Evolutionary conservation across 2,113 vertebrate species (phyloP).

Genomic region (Corythaeola cristata): DNA sequence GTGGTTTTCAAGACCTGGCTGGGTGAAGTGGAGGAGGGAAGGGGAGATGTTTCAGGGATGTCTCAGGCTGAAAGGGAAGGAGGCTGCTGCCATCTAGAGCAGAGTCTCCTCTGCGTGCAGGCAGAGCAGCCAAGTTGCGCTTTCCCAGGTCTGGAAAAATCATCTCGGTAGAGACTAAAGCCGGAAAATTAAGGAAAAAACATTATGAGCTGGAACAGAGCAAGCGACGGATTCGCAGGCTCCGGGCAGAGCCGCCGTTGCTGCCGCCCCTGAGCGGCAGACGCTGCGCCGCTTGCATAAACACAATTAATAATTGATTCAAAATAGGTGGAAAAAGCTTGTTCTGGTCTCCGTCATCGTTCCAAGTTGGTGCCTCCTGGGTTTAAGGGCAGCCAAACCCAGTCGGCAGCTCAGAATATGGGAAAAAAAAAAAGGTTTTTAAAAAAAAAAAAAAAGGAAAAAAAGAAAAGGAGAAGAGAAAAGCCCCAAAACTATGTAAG

Average conservation of each 20-base stretch:
- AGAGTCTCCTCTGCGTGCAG: neutral
- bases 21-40: neutral
- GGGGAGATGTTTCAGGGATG: neutral
- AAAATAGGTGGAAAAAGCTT: neutral
- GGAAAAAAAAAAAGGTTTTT: neutral
- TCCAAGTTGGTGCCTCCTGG: neutral
- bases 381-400: neutral
- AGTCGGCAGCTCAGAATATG: neutral
- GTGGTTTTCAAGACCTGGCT: neutral
- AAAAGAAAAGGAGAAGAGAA: neutral
- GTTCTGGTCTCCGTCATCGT: fast-evolving
- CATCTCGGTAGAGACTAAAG: neutral
- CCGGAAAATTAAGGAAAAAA: neutral
- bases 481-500: neutral
- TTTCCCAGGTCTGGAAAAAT: neutral
- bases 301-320: neutral
- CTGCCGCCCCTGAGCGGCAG: neutral
- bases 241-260: neutral
- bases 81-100: slow-evolving; percentile 61
- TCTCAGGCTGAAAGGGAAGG: neutral
- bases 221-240: neutral
- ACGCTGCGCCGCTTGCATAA: neutral
- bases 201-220: fast-evolving
- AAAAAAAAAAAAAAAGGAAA: neutral
- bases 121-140: neutral